Evolutionary conservation across 2,113 vertebrate species (phyloP), one percentile per base, ranked within the genome.

Genomic region (Bos javanicus): DNA sequence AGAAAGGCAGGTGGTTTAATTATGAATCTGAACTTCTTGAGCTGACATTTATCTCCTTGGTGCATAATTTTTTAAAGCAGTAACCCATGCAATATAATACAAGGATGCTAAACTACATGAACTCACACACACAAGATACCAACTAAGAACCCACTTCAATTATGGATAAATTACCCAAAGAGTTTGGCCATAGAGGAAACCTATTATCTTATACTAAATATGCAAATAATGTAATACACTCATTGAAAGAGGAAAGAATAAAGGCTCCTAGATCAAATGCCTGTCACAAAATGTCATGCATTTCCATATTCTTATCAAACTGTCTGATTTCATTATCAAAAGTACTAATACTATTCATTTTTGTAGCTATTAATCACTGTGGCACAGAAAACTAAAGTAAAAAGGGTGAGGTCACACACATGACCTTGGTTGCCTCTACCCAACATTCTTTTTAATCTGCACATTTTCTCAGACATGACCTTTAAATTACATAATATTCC

Each of bases 1-100:
- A 97, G 52, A 15, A 89, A 96, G 23, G 15, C 39, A 80, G 91
- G 90, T 97, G 81, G 91, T 92, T 97, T 95, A 97, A 96, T 97
- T 98, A 95, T 78, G 74, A 95, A 82, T 96, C 36, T 98, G 97
- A 98, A 97, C 95, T 98, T 98, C 74, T 94, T 98, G 67, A 96
- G 48, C 92, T 97, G 97, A 98, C 97, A 97, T 98, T 97, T 97
- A 97, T 95, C 90, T 97, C 94, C 96, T 97, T 91, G 56, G 88
- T 97, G 94, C 57, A 97, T 91, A 97, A 94, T 89, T 93, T 93
- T 96, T 96, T 95, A 82, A 98, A 95, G 91, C 88, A 97, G 59
- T 94, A 97, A 96, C 64, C 60, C 62, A 85, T 83, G 19, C 36
- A 71, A 28, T 95, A 93, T 52, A 96, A 94, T 91, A 84, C 54